A percentile compares a stretch with the other conserved stretches of the same genome.
These are phyloP conservation scores for Ooceraea biroi DNA, from an alignment of 1,140 invertebrate genomes.

Conservation along the genomic window DNA sequence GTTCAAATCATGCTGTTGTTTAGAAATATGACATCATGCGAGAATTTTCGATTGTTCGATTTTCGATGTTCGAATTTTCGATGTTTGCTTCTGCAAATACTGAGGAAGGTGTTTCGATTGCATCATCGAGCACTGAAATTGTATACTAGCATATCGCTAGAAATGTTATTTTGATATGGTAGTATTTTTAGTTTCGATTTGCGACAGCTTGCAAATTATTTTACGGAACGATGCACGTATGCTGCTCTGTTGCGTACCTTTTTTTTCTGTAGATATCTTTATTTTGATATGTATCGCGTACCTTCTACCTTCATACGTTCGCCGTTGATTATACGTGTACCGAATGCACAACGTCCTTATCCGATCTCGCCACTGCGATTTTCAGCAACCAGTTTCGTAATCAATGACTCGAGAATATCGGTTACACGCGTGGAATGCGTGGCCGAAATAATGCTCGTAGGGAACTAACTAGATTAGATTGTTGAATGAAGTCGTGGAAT, in stretches of 20 bases:
- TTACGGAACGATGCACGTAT: not conserved
- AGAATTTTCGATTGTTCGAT: conserved; percentile 23
- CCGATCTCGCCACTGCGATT: conserved; percentile 13
- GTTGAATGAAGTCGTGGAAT: conserved; percentile 5
- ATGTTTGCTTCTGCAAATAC: conserved; percentile 43
- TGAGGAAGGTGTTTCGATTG: conserved; percentile 34
- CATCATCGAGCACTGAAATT: conserved; percentile 29
- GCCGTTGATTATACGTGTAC: conserved; percentile 49
- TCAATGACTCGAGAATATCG: conserved; percentile 42
- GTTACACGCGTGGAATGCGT: conserved; percentile 32
- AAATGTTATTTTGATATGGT: conserved; percentile 45
- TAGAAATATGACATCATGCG: conserved; percentile 15
- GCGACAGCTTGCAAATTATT: conserved; percentile 30
- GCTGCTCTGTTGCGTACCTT: not conserved
- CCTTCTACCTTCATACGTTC: conserved; percentile 2
- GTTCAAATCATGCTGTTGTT: conserved; percentile 43
- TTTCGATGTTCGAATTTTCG: no score
- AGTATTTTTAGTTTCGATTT: conserved; percentile 16
- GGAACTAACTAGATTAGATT: conserved; percentile 32
- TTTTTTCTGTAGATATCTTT: not conserved
- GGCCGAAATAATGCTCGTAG: conserved; percentile 20
- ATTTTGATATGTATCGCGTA: conserved; percentile 13
- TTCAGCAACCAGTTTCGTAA: conserved; percentile 55
- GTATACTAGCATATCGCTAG: not conserved
- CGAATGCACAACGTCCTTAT: conserved; percentile 32